Conservation (phyloP, 2,113 vertebrate species). For the Erinaceus europaeus region DNA sequence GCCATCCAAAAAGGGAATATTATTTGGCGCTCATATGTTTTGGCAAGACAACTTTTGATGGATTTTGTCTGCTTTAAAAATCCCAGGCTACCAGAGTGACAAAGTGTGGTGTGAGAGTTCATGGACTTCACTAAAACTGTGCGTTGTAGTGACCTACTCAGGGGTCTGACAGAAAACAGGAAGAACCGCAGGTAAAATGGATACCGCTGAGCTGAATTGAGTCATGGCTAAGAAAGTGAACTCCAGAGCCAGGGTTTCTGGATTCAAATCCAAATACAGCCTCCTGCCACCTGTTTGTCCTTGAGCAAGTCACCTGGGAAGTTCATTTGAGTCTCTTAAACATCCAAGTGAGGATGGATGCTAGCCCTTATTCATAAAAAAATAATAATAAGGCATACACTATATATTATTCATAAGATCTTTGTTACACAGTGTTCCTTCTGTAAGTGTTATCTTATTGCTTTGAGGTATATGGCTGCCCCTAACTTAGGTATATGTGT, state of each 20-base stretch:
- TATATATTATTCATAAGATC: neutral
- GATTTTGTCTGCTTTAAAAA: neutral
- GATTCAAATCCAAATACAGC: neutral
- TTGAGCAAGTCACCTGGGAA: neutral
- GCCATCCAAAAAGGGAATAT: neutral
- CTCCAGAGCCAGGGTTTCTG: neutral
- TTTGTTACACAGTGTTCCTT: neutral
- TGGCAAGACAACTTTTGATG: neutral
- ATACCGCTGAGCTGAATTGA: neutral
- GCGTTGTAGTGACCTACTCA: neutral
- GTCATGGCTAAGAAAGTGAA: neutral
- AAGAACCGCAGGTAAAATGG: neutral
- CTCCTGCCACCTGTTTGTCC: neutral
- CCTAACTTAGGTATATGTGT: no score
- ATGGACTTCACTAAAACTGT: neutral
- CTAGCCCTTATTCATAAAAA: neutral
- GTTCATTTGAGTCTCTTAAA: neutral
- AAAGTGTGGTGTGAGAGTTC: neutral
- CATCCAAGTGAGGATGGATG: neutral
- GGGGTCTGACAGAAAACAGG: neutral
- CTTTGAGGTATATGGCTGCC: no score
- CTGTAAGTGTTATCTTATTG: neutral
- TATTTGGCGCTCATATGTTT: neutral
- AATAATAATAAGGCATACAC: neutral
- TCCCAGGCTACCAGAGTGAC: accelerated